Base-by-base conservation (phyloP, 2,888 invertebrate genomes). In the Heliconius hortense region DNA sequence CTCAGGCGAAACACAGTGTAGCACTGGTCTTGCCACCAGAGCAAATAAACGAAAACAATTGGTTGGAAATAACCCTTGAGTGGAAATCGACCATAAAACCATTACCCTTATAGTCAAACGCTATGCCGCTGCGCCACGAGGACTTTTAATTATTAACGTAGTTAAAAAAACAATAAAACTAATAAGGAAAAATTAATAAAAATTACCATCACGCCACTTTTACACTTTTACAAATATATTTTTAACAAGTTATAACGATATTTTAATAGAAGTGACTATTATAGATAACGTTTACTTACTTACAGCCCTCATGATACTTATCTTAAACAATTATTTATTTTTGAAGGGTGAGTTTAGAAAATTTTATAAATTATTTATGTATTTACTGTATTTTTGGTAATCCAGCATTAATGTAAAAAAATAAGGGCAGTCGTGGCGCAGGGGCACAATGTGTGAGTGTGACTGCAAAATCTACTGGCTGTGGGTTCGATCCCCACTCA, bases 241-340 rank as follows among this genome's bases (percentile, higher is more conserved):
- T 60, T 69, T 69, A 74, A 71, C 68, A 63, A 74, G 62, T 63
- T 69, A 13, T 63, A 74, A 74, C 60, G 60, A 21, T 60, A 48
- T 63, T 69, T 43, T 53, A 31, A 48, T 26, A 68, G 21, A 31
- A 69, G 15, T 56, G 1, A 53, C 53, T 2, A 60, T 60, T 60
- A 60, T 5, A 68, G 68, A 69, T 56, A 69, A 56, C 28, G 24
- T 69, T 15, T 2, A 35, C 8, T 1, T n/a, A 48, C 48, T 24
- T 31, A 15, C 31, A 31, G 24, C 69, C 56, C 69, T 24, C 69
- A 69, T 69, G 56, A 69, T 56, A 4, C 13, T 69, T 69, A 69
- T 69, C 69, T 53, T 31, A 69, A 66, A 1, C 31, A 24, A 15
- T 31, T 15, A 53, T 31, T 13, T 18, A n/a, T n/a, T 43, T 43